These are phyloP conservation scores for Ophion costatus DNA, from an alignment of 2,888 invertebrate species.

Conservation along the genomic window DNA sequence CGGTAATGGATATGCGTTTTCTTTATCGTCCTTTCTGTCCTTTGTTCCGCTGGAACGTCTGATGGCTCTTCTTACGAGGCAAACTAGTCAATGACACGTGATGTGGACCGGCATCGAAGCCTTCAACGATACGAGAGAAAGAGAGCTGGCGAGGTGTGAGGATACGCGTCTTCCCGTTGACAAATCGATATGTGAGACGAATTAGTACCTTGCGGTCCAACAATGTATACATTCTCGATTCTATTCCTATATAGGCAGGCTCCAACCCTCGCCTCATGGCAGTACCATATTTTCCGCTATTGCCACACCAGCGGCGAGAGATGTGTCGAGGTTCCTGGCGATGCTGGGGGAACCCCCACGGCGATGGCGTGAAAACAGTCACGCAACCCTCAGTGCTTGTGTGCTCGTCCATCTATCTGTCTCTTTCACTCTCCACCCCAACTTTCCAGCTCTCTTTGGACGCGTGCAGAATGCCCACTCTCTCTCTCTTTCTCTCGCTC, in stretches of 20 bases:
- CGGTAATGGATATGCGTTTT: constrained; percentile 2
- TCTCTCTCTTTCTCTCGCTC: no score
- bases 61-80: constrained; percentile 11
- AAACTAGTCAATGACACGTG: constrained; percentile 53
- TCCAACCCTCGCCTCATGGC: constrained; percentile 11
- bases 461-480: background rate
- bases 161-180: constrained; percentile 65
- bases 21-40: constrained; percentile 7
- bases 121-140: background rate
- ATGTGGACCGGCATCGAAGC: constrained; percentile 18
- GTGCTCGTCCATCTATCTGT: constrained; percentile 17
- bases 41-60: background rate
- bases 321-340: constrained; percentile 62
- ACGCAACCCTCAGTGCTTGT: constrained; percentile 58
- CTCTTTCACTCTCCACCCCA: constrained; percentile 7
- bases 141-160: constrained; percentile 23
- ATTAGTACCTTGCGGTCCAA: constrained; percentile 80
- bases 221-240: constrained; percentile 73
- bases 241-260: constrained; percentile 53
- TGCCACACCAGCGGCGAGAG: constrained; percentile 44
- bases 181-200: constrained; percentile 78
- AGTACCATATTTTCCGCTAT: constrained; percentile 52
- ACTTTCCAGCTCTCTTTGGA: background rate
- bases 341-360: constrained; percentile 76
- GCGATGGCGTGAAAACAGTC: constrained; percentile 79